These are phyloP conservation scores for Phycodurus eques DNA, from an alignment of 2,113 vertebrate genomes.

Conservation along the genomic window DNA sequence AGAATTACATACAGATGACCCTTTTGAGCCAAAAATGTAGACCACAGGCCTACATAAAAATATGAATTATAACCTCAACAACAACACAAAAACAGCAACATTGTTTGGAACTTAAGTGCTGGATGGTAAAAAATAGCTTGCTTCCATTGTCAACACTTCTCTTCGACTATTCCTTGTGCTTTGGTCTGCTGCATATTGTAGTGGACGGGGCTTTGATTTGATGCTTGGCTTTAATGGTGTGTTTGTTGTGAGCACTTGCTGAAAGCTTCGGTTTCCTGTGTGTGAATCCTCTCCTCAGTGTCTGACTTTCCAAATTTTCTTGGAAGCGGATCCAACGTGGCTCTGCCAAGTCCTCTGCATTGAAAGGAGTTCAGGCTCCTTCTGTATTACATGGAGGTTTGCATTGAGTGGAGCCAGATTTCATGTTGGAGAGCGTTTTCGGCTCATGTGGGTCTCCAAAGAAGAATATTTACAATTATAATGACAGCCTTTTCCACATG, in stretches of 20 bases:
- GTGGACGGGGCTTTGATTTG: conserved; percentile 52
- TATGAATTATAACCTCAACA: not conserved
- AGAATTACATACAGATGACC: not conserved
- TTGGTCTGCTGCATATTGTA: conserved; percentile 33
- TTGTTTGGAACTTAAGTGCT: conserved; percentile 18
- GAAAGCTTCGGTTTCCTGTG: conserved; percentile 28
- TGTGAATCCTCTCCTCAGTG: conserved; percentile 10
- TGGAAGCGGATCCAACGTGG: conserved; percentile 11
- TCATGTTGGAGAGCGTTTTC: conserved; percentile 2
- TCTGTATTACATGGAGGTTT: conserved; percentile 12
- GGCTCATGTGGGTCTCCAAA: conserved; percentile 11
- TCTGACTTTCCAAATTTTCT: conserved; percentile 19
- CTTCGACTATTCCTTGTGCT: conserved; percentile 12
- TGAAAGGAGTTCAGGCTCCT: conserved; percentile 12
- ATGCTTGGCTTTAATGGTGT: conserved; percentile 19
- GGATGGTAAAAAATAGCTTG: conserved; percentile 16
- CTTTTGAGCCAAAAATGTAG: not conserved
- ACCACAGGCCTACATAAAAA: not conserved
- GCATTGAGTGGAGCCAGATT: conserved; percentile 12
- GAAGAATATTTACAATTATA: conserved; percentile 21
- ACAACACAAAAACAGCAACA: conserved; percentile 7
- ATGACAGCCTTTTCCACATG: conserved; percentile 10
- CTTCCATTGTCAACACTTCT: conserved; percentile 6
- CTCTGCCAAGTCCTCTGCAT: conserved; percentile 4
- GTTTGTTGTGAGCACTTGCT: conserved; percentile 23